phyloP scores from a whole-genome alignment of 2,888 invertebrate genomes.

The Melangyna quadrimaculata region DNA sequence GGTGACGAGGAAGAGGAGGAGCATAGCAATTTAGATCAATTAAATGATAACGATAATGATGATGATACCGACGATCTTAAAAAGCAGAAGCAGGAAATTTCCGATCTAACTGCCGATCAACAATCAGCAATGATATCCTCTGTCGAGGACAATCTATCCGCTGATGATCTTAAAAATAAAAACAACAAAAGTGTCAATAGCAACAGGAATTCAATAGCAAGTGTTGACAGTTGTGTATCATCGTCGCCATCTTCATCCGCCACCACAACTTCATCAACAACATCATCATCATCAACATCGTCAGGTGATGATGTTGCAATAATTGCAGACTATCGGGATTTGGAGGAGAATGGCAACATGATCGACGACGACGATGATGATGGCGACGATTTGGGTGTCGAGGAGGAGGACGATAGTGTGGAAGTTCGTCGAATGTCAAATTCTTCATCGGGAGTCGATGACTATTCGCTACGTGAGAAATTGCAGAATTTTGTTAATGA shows the following conservation, averaged over 20 bases:
- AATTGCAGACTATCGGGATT: slow-evolving; percentile 77
- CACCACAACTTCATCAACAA: slow-evolving; percentile 72
- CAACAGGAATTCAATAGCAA: slow-evolving; percentile 79
- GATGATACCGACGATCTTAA: slow-evolving; percentile 51
- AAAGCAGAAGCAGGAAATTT: slow-evolving; percentile 38
- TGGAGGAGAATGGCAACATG: slow-evolving; percentile 78
- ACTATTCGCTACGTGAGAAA: slow-evolving; percentile 80
- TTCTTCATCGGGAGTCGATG: slow-evolving; percentile 79
- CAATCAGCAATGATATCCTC: slow-evolving; percentile 66
- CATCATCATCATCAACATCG: slow-evolving; percentile 72
- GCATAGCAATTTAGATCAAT: slow-evolving; percentile 54
- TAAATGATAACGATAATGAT: slow-evolving; percentile 42
- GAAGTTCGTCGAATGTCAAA: slow-evolving; percentile 75
- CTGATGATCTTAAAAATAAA: slow-evolving; percentile 67
- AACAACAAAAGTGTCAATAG: slow-evolving; percentile 59
- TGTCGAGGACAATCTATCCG: slow-evolving; percentile 64
- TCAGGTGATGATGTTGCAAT: slow-evolving; percentile 76
- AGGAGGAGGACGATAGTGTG: slow-evolving; percentile 72
- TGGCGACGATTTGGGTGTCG: slow-evolving; percentile 41
- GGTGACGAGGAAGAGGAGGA: slow-evolving; percentile 26
- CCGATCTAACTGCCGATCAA: slow-evolving; percentile 46
- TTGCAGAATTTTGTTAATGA: slow-evolving; percentile 79
- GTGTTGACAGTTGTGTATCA: slow-evolving; percentile 80
- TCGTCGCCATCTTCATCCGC: slow-evolving; percentile 75
- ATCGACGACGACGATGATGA: slow-evolving; percentile 72